Evolutionary conservation across 35 echinoderm and acorn worm species (phyloP).

Genomic region (Apostichopus parvimensis): DNA sequence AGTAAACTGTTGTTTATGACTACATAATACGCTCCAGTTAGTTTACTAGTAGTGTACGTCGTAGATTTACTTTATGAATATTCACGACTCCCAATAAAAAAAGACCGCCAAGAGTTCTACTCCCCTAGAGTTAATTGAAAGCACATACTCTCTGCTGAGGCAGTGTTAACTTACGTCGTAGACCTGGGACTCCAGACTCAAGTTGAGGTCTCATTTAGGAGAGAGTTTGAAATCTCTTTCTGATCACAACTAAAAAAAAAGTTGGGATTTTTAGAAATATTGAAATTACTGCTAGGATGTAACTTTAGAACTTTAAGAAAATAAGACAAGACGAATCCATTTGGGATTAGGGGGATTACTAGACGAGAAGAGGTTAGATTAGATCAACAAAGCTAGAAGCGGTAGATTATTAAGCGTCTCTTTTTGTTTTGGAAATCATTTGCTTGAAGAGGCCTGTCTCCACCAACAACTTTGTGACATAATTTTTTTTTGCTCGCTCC

Average conservation of each 20-base stretch:
- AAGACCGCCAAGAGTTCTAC: conserved; percentile 34
- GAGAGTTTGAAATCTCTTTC: not conserved
- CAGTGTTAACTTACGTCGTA: not conserved
- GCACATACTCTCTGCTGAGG: conserved; percentile 5
- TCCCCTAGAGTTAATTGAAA: conserved; percentile 42
- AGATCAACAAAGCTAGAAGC: conserved; percentile 22
- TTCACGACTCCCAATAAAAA: not conserved
- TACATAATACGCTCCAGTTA: not conserved
- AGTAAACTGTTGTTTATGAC: not conserved
- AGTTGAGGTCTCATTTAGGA: conserved; percentile 12
- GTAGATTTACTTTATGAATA: conserved; percentile 17
- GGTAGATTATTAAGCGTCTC: not conserved
- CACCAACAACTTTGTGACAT: not conserved
- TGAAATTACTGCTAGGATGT: not conserved
- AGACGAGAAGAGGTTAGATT: conserved; percentile 32
- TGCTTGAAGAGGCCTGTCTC: not conserved
- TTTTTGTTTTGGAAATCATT: not conserved
- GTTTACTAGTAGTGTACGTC: not conserved
- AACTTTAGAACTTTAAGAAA: conserved; percentile 39
- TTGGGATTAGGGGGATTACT: conserved; percentile 26
- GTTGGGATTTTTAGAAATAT: not conserved
- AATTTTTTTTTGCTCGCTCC: not conserved
- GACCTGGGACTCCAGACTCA: not conserved
- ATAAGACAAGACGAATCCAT: conserved; percentile 18
- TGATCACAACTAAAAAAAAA: not conserved